A percentile compares a stretch with the other conserved stretches of the same genome.
phyloP scores from a whole-genome alignment of 2,888 invertebrate species.

The Microplitis manilae region DNA sequence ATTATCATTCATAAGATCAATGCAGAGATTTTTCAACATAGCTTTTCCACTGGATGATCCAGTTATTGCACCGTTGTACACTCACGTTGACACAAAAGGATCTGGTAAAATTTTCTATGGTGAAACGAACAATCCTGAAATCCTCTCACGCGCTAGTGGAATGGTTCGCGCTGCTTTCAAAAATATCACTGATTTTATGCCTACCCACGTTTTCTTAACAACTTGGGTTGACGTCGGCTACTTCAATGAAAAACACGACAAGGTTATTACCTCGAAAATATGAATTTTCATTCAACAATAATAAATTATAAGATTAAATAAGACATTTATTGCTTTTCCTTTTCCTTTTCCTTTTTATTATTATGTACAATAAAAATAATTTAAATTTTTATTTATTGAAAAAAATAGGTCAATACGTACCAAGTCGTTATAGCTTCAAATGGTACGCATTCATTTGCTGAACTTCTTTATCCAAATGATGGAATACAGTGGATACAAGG shows the following conservation, averaged over 20 bases:
- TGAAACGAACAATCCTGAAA: conserved; percentile 77
- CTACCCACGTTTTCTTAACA: conserved; percentile 85
- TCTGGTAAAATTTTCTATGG: conserved; percentile 83
- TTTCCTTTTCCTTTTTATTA: not conserved
- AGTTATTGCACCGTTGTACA: conserved; percentile 91
- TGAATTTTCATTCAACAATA: too few species aligned
- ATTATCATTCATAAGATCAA: conserved; percentile 90
- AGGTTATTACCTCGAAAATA: conserved; percentile 66
- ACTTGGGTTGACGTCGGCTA: conserved; percentile 94
- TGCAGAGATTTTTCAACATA: conserved; percentile 88
- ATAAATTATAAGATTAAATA: too few species aligned
- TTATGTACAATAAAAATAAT: not conserved
- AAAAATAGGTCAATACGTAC: conserved; percentile 83
- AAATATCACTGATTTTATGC: conserved; percentile 81
- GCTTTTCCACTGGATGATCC: conserved; percentile 93
- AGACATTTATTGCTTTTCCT: not conserved
- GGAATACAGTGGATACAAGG: conserved; percentile 95
- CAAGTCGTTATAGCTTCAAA: conserved; percentile 81
- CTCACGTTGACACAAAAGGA: conserved; percentile 88
- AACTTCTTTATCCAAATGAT: conserved; percentile 88
- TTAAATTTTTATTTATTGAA: not conserved
- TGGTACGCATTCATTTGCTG: conserved; percentile 86
- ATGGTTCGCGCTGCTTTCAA: conserved; percentile 83
- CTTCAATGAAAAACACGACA: conserved; percentile 78
- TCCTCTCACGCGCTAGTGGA: conserved; percentile 79